Base-by-base conservation (phyloP, 1,140 invertebrate species). In the Drosophila nigrodunni region DNA sequence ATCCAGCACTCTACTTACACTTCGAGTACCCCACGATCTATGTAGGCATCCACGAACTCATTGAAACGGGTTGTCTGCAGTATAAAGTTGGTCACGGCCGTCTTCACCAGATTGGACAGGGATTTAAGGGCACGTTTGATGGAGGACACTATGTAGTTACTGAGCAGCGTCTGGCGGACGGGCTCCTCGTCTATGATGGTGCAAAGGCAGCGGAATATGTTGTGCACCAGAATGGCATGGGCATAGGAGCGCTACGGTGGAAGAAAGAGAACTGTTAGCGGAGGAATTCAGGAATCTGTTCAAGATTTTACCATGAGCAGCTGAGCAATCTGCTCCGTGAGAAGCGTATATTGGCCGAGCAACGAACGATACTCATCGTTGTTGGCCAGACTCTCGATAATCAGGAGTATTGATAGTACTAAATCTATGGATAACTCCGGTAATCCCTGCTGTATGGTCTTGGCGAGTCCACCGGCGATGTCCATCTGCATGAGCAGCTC, bases 71-170 rank as follows among this genome's bases (percentile, higher is more conserved):
- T 86, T 3, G 91, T 90, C 67, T 91, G 86, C 25, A 92, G 67
- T 41, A 92, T 91, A 13, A 92, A 92, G 62, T 92, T 92, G 8
- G 91, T 90, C 1, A 81, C 91, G 10, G 91, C 76, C 0, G 86
- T 91, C 60, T 92, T 92, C 1, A 92, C 77, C 49, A 80, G 54
- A 47, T 86, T 91, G n/a, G 91, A 91, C 0, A 85, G 67, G 0
- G 91, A 92, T 13, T 90, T 88, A 0, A 92, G 74, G 2, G 82
- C 91, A 6, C 90, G 77, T 25, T 89, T 91, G 6, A 92, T 82
- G 1, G 90, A 92, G 13, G 87, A 74, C 1, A 87, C 74, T 11
- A 92, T 82, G 21, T 41, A 89, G 57, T 82, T 80, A 1, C 47
- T 37, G 6, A 92, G 65, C 11, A 92, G 47, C 6, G 55, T 34